phyloP scores from a whole-genome alignment of 2,888 invertebrate genomes.

The Pelosia muscerda region DNA sequence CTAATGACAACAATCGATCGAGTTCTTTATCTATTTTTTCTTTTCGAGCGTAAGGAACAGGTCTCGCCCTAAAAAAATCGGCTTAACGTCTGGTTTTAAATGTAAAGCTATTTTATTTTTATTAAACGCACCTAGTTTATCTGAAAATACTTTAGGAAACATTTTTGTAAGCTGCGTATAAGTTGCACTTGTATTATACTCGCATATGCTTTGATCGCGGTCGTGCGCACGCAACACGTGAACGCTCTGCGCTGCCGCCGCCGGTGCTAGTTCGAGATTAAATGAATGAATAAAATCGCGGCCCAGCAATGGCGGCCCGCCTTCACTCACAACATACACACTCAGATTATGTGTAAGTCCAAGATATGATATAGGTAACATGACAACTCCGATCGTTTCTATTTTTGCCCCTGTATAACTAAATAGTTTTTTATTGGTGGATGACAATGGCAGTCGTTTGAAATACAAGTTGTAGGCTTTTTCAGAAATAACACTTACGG shows the following conservation, averaged over 20 bases:
- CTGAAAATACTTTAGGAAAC: neutral
- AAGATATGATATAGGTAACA: neutral
- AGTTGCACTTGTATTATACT: no score
- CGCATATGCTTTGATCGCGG: no score
- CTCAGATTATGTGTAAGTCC: neutral
- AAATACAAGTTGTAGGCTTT: neutral
- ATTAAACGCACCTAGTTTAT: conserved; percentile 3
- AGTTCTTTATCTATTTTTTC: conserved; percentile 21
- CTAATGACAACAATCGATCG: conserved; percentile 8
- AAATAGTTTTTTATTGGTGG: neutral
- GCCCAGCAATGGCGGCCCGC: no score
- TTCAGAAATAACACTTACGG: conserved; percentile 13
- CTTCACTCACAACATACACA: no score
- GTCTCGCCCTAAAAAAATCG: conserved; percentile 27
- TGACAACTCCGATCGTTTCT: neutral
- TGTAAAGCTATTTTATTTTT: conserved; percentile 1
- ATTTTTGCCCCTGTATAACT: neutral
- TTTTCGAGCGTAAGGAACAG: conserved; percentile 26
- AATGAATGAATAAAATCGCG: no score
- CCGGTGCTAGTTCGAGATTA: no score
- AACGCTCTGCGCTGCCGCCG: no score
- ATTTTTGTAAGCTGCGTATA: neutral
- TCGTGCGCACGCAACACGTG: no score
- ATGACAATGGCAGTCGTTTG: neutral
- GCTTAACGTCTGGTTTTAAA: no score